Base-by-base conservation (phyloP, 1,140 invertebrate species). In the Acromyrmex charruanus region DNA sequence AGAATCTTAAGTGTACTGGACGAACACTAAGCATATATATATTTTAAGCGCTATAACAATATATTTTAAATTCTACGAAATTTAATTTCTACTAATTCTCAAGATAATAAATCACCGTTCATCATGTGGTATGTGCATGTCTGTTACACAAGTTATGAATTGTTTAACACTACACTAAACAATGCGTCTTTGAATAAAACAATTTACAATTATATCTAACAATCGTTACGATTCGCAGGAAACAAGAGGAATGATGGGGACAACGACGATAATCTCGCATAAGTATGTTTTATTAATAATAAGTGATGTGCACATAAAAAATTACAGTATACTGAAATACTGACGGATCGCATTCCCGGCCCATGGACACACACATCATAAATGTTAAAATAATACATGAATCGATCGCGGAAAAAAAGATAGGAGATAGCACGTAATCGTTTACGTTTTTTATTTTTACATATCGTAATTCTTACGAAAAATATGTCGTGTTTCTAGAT, bases 301-400 rank as follows among this genome's bases (percentile, higher is more conserved):
- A 91, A 88, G 74, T 90, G 90, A 93, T 93, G 92, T 93, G 93
- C 93, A 93, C 92, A 93, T 93, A 93, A 49, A 68, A 68, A 66
- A 39, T 93, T 93, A 93, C 92, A 93, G 87, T 91, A 90, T 87
- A 92, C 89, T 92, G 87, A 93, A 92, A 92, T 93, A 92, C 88
- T 93, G 89, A 75, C 86, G 91, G 88, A 90, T 92, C 72, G 85
- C 58, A 90, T 91, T 72, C 85, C 87, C 86, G 88, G 74, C 84
- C 87, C 87, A 61, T 85, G 51, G 63, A 89, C 80, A 81, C 84
- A 74, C 79, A 81, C 44, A 85, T 44, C 44, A 85, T 44, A 74
- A 51, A 69, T 72, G 35, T 82, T 58, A 77, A 85, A 6, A 39
- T 82, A 85, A 79, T 25, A 39, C n/a, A 85, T 66, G 53, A n/a